These are phyloP conservation scores for Acanthococcus lagerstroemiae DNA, from an alignment of 2,888 invertebrate species.

Conservation along the genomic window DNA sequence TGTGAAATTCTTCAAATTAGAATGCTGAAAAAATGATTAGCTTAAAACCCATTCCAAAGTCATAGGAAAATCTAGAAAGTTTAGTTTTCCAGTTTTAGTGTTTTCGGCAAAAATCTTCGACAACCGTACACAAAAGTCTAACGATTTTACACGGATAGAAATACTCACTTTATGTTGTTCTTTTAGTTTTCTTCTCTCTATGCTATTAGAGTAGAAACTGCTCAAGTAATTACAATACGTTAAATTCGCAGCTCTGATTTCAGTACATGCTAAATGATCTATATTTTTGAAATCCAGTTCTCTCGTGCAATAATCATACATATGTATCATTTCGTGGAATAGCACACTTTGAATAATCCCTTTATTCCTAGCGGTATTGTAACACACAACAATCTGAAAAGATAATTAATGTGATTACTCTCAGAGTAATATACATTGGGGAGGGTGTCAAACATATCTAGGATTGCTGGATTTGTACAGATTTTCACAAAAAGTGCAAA, in stretches of 20 bases:
- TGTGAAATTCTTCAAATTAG: no score
- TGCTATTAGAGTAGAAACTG: conserved; percentile 67
- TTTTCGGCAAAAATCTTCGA: not conserved
- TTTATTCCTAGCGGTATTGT: conserved; percentile 63
- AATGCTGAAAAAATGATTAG: not conserved
- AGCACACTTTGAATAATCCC: conserved; percentile 68
- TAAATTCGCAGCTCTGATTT: conserved; percentile 87
- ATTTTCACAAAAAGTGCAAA: no score
- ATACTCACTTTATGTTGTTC: conserved; percentile 61
- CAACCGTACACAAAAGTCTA: not conserved
- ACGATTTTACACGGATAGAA: not conserved
- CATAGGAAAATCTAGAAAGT: no score
- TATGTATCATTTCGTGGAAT: conserved; percentile 89
- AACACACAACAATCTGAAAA: conserved; percentile 74
- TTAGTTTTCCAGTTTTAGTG: no score
- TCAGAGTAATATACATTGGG: not conserved
- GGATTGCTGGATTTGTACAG: conserved; percentile 1
- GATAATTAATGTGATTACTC: conserved; percentile 21
- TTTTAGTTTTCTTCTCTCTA: conserved; percentile 59
- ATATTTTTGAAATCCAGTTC: conserved; percentile 79
- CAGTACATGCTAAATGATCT: conserved; percentile 88
- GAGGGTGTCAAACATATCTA: not conserved
- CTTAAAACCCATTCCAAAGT: no score
- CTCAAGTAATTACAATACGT: conserved; percentile 83
- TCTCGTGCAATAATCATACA: conserved; percentile 88